Base-by-base conservation (phyloP, 1,140 invertebrate species). In the Leptopilina clavipes region DNA sequence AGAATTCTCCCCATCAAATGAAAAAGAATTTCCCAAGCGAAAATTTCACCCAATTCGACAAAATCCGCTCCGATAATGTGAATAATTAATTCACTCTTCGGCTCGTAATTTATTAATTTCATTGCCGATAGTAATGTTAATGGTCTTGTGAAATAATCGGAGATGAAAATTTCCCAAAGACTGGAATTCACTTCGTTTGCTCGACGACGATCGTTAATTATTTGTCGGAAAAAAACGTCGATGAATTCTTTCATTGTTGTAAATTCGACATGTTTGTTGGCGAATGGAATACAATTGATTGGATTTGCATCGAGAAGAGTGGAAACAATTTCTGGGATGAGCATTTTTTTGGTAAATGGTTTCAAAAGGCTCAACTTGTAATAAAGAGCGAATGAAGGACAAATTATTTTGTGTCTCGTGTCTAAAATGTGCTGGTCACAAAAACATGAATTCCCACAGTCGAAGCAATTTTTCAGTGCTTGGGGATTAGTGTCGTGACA, bases 21-120 rank as follows among this genome's bases (percentile, higher is more conserved):
- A 8, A 88, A 80, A 0, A 88, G 10, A 54, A 84, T 82, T 77
- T 88, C 87, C 86, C 87, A 89, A 0, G 59, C 19, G 11, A 6
- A 56, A 83, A 45, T 70, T 82, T 76, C 14, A 83, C 37, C 72
- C 0, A 84, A 17, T 73, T 89, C 88, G 7, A 82, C 70, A 11
- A 79, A 48, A 82, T 84, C 85, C 7, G 86, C 85, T 11, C 83
- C 88, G 72, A 89, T 81, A 3, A 89, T 52, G 75, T 89, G 86
- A 7, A 89, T 65, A 48, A 76, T 75, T 43, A 89, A 73, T n/a
- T 25, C 72, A 7, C 43, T 6, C 12, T 72, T 54, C 7, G 75
- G 40, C 6, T 22, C 17, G 54, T 76, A 82, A 59, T 82, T 44
- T 44, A 88, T 71, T 72, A 79, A 84, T 75, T 85, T 81, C 7